A percentile compares a stretch with the other conserved stretches of the same genome.
These are phyloP conservation scores for Caenorhabditis tropicalis DNA, from an alignment of 1,140 invertebrate species.

Conservation along the genomic window DNA sequence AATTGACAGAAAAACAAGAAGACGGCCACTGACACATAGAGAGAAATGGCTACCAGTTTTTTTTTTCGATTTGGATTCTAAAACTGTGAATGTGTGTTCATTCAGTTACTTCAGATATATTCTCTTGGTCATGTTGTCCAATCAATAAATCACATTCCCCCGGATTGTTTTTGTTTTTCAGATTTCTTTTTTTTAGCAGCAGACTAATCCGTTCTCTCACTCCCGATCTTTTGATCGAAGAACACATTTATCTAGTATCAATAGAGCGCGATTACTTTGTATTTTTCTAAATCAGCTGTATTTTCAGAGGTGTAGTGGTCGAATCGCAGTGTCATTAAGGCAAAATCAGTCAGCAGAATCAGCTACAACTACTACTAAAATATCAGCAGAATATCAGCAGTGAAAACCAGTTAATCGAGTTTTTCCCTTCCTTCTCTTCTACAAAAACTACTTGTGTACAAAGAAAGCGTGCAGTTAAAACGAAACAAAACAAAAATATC, in stretches of 20 bases:
- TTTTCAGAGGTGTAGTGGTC: conserved; percentile 38
- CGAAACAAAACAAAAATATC: neutral
- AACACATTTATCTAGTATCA: no score
- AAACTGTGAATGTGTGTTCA: no score
- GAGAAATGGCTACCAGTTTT: neutral
- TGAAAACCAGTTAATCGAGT: conserved; percentile 1
- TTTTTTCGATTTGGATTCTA: neutral
- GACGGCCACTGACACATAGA: neutral
- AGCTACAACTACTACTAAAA: neutral
- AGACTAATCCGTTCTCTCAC: neutral
- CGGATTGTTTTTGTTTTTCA: no score
- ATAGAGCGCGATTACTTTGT: no score
- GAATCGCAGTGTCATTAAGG: neutral
- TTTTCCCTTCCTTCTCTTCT: neutral
- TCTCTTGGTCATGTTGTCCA: no score
- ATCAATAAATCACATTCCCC: no score
- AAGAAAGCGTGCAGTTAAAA: neutral
- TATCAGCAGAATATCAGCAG: neutral
- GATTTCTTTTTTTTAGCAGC: neutral
- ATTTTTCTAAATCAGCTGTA: neutral
- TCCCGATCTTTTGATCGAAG: no score
- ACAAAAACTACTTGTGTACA: neutral
- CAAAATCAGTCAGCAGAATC: neutral
- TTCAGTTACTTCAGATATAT: no score
- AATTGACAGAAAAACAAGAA: neutral